Base-by-base conservation (phyloP, 2,113 vertebrate species). In the Mormyrus iriodes region DNA sequence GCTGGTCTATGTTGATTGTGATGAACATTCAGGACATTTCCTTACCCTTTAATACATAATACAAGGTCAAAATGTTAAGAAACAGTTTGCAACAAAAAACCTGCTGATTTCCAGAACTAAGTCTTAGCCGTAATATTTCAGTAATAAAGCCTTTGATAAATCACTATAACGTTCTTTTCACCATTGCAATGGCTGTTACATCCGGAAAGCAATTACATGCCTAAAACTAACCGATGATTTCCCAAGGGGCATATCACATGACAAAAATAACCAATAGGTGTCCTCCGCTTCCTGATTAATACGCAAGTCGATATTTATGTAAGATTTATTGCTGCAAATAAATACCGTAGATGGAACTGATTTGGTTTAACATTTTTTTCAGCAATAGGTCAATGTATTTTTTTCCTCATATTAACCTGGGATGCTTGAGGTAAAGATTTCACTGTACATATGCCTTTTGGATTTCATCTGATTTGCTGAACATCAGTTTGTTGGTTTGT, bases 191-290 rank as follows among this genome's bases (percentile, higher is more conserved):
- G 49, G 27, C 51, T 55, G 85, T 55, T 35, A 35, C 51, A 86
- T 17, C 24, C n/a, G 15, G 85, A 53, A 52, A 86, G n/a, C 51
- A 35, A 53, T 35, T 86, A 53, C 48, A 53, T 86, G 51, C n/a
- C 51, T 53, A 53, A 86, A 86, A 86, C 85, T 53, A 86, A 86
- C 85, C 48, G 44, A 35, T 53, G n/a, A 53, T 86, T 86, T 53
- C 85, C 85, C 85, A 52, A 53, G 49, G 31, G 85, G 31, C 51
- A 21, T 35, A 49, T 53, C 48, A 86, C 49, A 53, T 86, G 85
- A 86, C 48, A 17, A 35, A 86, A 86, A 49, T 7, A 86, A 39
- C 85, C 85, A 53, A 53, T 53, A 52, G 49, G 27, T 53, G 27
- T 52, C 15, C 85, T 19, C 44, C 24, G 31, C 85, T 52, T 55